Evolutionary conservation across 1,140 invertebrate genomes (phyloP), one percentile per base, ranked within the genome.

Genomic region (Drosophila quadrilineata): DNA sequence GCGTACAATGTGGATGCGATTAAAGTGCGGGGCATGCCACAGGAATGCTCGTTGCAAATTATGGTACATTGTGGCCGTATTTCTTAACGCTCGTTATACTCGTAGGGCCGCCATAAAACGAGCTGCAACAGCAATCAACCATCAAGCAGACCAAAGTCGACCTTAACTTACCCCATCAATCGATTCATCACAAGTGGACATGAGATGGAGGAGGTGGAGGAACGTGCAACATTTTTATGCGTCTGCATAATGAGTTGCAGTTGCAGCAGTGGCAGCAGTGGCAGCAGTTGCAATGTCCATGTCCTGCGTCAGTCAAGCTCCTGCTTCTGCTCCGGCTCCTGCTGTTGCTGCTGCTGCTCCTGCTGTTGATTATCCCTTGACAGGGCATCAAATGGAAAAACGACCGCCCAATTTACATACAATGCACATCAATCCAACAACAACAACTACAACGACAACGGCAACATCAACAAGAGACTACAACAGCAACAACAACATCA

Each of bases 381-480:
- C 80, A 86, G 71, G 71, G 82, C 80, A 85, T 86, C 80, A 85
- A 85, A 72, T 86, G 80, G 68, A 75, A 85, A 85, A 85, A 79
- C 79, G 79, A 80, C 80, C 80, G 80, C 68, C 80, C 80, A 85
- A 85, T 85, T 85, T 85, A 85, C 80, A 85, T 85, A 85, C 80
- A 85, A 85, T 85, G 80, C 71, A 72, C 79, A 85, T 84, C 79
- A 84, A 84, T 84, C 73, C 56, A 73, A 75, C 40, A 59, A 54
- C 69, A 76, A 49, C 72, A 62, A 43, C 68, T 72, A 28, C 57
- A 57, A 31, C 46, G 36, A 56, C 63, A 68, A 45, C 63, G 56
- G 43, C 58, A 65, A 48, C 70, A 65, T 22, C 52, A 41, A 40
- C 58, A 50, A 33, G n/a, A n/a, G n/a, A n/a, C n/a, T n/a, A n/a